Evolutionary conservation across 2,797 vertebrate species (phyloP).

Genomic region (Helarctos malayanus): DNA sequence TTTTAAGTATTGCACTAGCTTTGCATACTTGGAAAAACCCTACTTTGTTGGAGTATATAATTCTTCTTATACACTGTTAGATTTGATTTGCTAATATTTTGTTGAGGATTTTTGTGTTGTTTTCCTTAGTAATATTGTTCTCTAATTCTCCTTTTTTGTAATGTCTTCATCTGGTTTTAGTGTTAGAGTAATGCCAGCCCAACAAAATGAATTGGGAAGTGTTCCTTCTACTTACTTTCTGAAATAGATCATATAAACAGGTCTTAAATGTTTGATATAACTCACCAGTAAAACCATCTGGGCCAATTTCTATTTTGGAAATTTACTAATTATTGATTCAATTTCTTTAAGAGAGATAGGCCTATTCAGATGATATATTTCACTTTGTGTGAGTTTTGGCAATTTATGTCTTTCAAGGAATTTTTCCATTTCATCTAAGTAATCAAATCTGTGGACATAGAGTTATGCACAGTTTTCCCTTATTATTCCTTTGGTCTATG

Average conservation of each 20-base stretch:
- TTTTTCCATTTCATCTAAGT: not conserved
- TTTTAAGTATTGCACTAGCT: not conserved
- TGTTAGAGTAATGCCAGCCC: not conserved
- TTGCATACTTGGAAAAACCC: not conserved
- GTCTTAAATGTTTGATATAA: not conserved
- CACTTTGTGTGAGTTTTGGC: not conserved
- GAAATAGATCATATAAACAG: not conserved
- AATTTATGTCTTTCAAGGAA: not conserved
- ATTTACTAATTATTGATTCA: not conserved
- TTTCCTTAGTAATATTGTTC: not conserved
- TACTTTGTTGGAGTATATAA: not conserved
- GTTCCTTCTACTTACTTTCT: not conserved
- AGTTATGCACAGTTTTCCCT: not conserved
- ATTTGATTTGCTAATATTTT: not conserved
- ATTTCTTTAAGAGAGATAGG: not conserved
- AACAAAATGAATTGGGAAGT: not conserved
- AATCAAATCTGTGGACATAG: not conserved
- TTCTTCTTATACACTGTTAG: not conserved
- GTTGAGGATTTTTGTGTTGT: not conserved
- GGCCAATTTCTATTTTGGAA: not conserved
- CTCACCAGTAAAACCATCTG: not conserved
- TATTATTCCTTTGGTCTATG: not conserved
- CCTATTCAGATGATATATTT: not conserved
- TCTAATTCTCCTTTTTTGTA: not conserved
- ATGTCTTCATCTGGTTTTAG: not conserved